phyloP scores from a whole-genome alignment of 2,888 invertebrate genomes.

The Homarus gammarus region DNA sequence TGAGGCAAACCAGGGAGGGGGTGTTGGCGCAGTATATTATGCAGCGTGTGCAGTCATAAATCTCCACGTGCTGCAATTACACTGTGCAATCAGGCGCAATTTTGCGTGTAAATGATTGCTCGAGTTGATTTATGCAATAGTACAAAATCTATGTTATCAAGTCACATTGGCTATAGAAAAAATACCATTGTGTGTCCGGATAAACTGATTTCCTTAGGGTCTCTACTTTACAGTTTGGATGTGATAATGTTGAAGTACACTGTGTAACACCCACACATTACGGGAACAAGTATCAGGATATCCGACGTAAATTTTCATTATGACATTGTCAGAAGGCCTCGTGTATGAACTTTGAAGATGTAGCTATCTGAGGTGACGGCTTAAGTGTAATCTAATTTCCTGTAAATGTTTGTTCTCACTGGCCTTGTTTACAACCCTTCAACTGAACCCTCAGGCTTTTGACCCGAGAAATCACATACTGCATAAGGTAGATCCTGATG shows the following conservation, averaged over 20 bases:
- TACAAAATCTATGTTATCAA: slow-evolving; percentile 46
- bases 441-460: no score
- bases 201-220: slow-evolving; percentile 16
- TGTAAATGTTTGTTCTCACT: neutral
- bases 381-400: neutral
- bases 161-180: slow-evolving; percentile 11
- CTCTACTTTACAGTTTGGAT: neutral
- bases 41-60: slow-evolving; percentile 10
- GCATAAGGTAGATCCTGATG: no score
- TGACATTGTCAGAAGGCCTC: neutral
- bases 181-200: neutral
- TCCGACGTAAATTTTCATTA: neutral
- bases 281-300: neutral
- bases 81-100: slow-evolving; percentile 40
- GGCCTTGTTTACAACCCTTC: neutral
- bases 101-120: slow-evolving; percentile 43
- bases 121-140: slow-evolving; percentile 27
- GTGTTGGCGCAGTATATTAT: neutral
- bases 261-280: neutral
- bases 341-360: neutral
- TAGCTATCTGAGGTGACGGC: neutral
- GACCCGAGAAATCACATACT: no score
- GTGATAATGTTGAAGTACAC: slow-evolving; percentile 6
- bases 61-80: slow-evolving; percentile 14
- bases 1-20: no score